Evolutionary conservation across 1,140 invertebrate genomes (phyloP), one percentile per base, ranked within the genome.

Genomic region (Plodia interpunctella): DNA sequence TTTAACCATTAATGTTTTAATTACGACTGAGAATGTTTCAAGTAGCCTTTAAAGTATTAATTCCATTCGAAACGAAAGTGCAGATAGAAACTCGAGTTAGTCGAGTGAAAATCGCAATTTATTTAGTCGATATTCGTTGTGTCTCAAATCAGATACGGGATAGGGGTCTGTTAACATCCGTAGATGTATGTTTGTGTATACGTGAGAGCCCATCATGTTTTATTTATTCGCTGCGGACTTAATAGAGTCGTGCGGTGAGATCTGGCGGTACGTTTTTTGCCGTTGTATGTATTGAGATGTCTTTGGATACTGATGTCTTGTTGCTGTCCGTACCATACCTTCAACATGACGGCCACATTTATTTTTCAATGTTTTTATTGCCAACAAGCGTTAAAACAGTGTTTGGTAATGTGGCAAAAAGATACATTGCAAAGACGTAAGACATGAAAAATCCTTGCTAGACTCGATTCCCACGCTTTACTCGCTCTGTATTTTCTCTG

Each of bases 161-260:
- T 83, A 78, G 68, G 76, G 78, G 79, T 83, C 75, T 80, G 78
- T 76, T 84, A 75, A 80, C 81, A 80, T 79, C 70, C 74, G 70
- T 68, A 75, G 70, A 74, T 66, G 65, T 65, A 68, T 70, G 72
- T 72, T 70, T 82, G 78, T 76, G 74, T 76, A 78, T 84, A 82
- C 74, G 82, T 83, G 86, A 83, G 83, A 85, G 84, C 79, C 67
- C 84, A 72, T 85, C 87, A 89, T 89, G 87, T 89, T 89, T 89
- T 89, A 89, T 89, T 89, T 89, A 89, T 89, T 81, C 78, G 77
- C 79, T 70, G 72, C 76, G 71, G 78, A 83, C 78, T 80, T 87
- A 86, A 89, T 89, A 89, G 84, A 89, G 87, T 86, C 83, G 84
- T 84, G 82, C 77, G 79, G 80, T 87, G 84, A 83, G 86, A 88